phyloP scores from a whole-genome alignment of 2,113 vertebrate genomes.

The Lipophrys pholis region DNA sequence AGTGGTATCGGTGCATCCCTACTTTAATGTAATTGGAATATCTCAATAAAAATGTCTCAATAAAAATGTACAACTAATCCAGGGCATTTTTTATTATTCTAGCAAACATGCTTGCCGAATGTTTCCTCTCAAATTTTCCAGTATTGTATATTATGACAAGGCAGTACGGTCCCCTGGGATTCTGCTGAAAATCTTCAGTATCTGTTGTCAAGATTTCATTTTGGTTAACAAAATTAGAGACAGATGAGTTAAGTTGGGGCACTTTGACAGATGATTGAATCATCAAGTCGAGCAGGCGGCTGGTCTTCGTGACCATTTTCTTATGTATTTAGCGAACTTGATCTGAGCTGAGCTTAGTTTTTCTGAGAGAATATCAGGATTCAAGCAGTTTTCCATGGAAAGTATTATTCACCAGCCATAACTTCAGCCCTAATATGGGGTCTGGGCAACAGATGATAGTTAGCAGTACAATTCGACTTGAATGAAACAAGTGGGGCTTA shows the following conservation, averaged over 20 bases:
- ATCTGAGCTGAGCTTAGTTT: neutral
- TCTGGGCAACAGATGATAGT: constrained; percentile 63
- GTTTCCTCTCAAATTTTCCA: too few species aligned
- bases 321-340: constrained; percentile 47
- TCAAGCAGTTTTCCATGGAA: constrained; percentile 62
- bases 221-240: neutral
- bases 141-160: too few species aligned
- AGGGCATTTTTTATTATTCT: too few species aligned
- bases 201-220: neutral
- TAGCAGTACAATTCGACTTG: constrained; percentile 20
- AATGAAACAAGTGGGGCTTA: constrained; percentile 33
- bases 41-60: too few species aligned
- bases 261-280: constrained; percentile 25
- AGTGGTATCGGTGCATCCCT: too few species aligned
- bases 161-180: too few species aligned
- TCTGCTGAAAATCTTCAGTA: neutral
- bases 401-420: constrained; percentile 54
- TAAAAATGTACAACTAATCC: too few species aligned
- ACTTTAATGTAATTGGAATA: too few species aligned
- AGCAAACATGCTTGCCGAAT: too few species aligned
- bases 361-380: constrained; percentile 38
- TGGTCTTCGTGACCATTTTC: constrained; percentile 13
- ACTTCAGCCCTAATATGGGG: constrained; percentile 44
- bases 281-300: neutral
- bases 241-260: neutral